Base-by-base conservation (phyloP, 2,888 invertebrate species). In the Punctoribates punctum region DNA sequence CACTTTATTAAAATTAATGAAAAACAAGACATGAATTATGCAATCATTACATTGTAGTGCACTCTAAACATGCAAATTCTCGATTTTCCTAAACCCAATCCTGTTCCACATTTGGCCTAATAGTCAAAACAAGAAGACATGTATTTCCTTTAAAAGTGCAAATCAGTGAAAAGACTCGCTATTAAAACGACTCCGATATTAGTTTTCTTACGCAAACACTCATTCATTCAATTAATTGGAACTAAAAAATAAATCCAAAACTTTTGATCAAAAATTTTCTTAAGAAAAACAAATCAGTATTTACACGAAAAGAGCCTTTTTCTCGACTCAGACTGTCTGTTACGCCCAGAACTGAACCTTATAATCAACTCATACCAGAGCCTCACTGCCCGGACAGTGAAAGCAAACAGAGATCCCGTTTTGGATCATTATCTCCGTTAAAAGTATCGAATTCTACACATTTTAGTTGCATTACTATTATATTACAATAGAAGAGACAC, bases 1-100 rank as follows among this genome's bases (percentile, higher is more conserved):
- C 27, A 27, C 27, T 27, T 25, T 60, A 60, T 60, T 29, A 11
- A 60, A 60, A 17, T 60, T 3, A 25, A 29, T 11, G 17, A 27
- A 60, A 27, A 60, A 60, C 1, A 60, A 57, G 1, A 29, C 17
- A 60, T 13, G 17, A 23, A 60, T 60, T 60, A 60, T 60, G 60
- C 60, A 60, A 60, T 60, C 27, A 29, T 60, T 60, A 51, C 20
- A 51, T 51, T 51, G 51, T 20, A 51, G 20, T 51, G 20, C 51
- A 51, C 51, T 51, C 4, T 51, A 60, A 15, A 60, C 60, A 57
- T 60, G 29, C 60, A 29, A 29, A 60, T 27, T 27, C 2, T 3
- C 60, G 23, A 60, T 60, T 60, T 27, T 60, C 60, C 60, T 60
- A 15, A 29, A 27, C 60, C 27, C 60, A 60, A 60, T 29, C 60